Evolutionary conservation across 2,888 invertebrate species (phyloP).

Genomic region (Ferrisia virgata): DNA sequence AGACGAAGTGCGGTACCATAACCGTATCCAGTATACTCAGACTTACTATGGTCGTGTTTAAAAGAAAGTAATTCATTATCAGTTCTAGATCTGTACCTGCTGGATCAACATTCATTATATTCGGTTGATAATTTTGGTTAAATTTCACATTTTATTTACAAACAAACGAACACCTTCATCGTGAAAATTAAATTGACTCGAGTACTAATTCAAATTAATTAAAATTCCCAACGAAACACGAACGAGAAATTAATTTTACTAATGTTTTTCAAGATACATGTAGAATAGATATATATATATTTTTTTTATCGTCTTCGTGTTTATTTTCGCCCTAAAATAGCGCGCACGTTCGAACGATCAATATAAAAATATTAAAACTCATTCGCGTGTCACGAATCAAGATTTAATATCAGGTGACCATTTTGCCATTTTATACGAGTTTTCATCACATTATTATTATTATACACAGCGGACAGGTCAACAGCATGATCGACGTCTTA

Average conservation of each 20-base stretch:
- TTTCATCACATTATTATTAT: background rate
- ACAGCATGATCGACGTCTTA: background rate
- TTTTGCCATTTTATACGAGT: background rate
- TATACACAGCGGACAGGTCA: background rate
- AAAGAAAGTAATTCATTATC: constrained; percentile 4
- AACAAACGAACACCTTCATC: background rate
- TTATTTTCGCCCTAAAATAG: background rate
- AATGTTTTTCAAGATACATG: too few relatives aligned
- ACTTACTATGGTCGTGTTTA: background rate
- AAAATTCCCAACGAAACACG: background rate
- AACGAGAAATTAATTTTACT: background rate
- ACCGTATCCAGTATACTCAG: too few relatives aligned
- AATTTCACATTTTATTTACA: background rate
- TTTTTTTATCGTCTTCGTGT: background rate
- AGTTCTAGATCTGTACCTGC: background rate
- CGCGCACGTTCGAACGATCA: background rate
- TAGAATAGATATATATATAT: too few relatives aligned
- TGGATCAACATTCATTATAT: background rate
- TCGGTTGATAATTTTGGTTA: background rate
- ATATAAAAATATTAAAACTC: background rate
- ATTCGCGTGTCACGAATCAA: background rate
- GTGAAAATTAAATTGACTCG: background rate
- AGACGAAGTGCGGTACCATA: background rate
- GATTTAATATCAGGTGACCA: background rate
- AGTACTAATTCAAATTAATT: background rate